phyloP scores from a whole-genome alignment of 2,113 vertebrate species.

The Microtus montanus region DNA sequence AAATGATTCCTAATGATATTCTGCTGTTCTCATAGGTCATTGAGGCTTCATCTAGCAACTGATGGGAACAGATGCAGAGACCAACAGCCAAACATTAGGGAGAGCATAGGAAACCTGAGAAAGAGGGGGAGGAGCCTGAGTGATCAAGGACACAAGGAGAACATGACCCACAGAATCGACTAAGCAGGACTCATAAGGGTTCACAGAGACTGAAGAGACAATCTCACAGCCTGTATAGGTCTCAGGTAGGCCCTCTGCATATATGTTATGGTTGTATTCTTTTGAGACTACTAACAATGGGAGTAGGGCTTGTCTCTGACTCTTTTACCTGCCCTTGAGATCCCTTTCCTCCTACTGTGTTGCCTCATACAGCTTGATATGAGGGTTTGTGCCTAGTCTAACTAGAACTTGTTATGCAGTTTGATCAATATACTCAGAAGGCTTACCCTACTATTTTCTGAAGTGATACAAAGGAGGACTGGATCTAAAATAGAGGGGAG shows the following conservation, averaged over 20 bases:
- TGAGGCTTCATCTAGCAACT: neutral
- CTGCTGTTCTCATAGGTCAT: neutral
- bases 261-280: neutral
- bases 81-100: neutral
- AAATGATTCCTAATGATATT: neutral
- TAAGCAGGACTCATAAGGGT: neutral
- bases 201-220: neutral
- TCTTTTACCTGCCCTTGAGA: neutral
- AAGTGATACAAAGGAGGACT: neutral
- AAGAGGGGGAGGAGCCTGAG: neutral
- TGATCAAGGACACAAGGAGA: neutral
- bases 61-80: neutral
- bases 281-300: neutral
- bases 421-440: neutral
- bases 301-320: neutral
- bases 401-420: neutral
- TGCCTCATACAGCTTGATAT: neutral
- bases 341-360: neutral
- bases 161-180: neutral
- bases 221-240: neutral
- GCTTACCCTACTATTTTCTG: neutral
- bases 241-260: neutral
- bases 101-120: neutral
- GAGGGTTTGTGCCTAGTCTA: neutral
- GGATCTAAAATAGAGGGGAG: neutral